Evolutionary conservation across 1,140 invertebrate species (phyloP), one percentile per base, ranked within the genome.

Genomic region (Apis cerana): DNA sequence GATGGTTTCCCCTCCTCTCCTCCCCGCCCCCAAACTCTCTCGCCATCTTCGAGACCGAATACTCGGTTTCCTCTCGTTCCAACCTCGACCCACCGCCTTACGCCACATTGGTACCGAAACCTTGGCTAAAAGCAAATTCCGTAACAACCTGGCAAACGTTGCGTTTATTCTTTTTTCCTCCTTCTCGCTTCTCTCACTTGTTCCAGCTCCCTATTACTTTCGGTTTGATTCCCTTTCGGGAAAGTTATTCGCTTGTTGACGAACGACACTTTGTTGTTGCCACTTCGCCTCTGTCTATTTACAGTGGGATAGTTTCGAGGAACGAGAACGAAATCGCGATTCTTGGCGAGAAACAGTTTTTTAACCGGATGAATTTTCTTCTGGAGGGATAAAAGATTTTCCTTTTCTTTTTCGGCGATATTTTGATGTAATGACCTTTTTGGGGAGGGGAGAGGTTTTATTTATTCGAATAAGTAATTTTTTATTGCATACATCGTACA

Each of bases 81-180:
- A 27, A 33, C 58, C 50, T 56, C 64, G 43, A n/a, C 68, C 43
- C 68, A 58, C 67, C 68, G 68, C 67, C 79, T 77, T 82, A 82
- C 74, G 21, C 8, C 62, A 33, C 54, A 43, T 59, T 77, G 72
- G 17, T 7, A 43, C n/a, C 52, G 48, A 75, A 59, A 72, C 50
- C 33, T 43, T 59, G 52, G 33, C 43, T 68, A 68, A 84, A 84
- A 84, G 72, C 62, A 74, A 87, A 87, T 80, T 71, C 72, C 62
- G 17, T 13, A 62, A 84, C 56, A 75, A 79, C 19, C 62, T 43
- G 15, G 19, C 71, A 71, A 50, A 62, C 67, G 71, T 77, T 54
- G 21, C 27, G 5, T 43, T 48, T n/a, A 10, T 19, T 11, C 43
- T n/a, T 59, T 64, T 56, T 23, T 62, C 10, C 9, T 68, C 43